Percentiles rank a stretch among this genome's conserved stretches.
phyloP scores from a whole-genome alignment of 2,888 invertebrate genomes.

The Rhabditoides inermis region DNA sequence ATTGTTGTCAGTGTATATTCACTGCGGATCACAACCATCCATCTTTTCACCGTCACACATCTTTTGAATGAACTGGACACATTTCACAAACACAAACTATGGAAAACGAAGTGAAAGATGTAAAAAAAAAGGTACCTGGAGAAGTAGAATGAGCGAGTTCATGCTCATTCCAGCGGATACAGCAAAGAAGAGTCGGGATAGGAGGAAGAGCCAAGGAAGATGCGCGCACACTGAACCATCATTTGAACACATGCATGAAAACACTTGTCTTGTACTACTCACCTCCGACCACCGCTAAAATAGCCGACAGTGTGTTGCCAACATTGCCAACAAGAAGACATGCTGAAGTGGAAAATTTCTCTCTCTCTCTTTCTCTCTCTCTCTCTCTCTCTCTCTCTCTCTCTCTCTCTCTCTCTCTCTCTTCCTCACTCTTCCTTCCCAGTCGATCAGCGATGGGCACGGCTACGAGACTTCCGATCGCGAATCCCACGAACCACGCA shows the following conservation, averaged over 20 bases:
- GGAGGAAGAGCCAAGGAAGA: constrained; percentile 22
- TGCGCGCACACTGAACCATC: constrained; percentile 12
- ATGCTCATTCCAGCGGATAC: constrained; percentile 38
- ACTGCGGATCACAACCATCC: too few relatives aligned
- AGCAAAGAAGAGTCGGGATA: constrained; percentile 34
- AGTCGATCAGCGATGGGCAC: constrained; percentile 35
- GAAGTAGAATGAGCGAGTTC: constrained; percentile 39
- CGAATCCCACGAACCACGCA: constrained; percentile 39
- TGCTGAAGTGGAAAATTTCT: constrained; percentile 10
- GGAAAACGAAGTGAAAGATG: neutral
- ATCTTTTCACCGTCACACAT: too few relatives aligned
- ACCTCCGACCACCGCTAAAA: constrained; percentile 13
- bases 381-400: neutral
- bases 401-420: neutral
- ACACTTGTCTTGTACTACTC: neutral
- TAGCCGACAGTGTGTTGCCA: constrained; percentile 19
- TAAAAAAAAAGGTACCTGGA: constrained; percentile 24
- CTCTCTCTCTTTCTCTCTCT: neutral
- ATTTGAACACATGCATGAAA: neutral
- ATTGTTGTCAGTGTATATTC: too few relatives aligned
- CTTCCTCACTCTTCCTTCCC: constrained; percentile 36
- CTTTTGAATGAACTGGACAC: too few relatives aligned
- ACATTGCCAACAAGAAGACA: constrained; percentile 24
- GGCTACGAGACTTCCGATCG: constrained; percentile 32
- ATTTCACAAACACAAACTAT: constrained; percentile 1